These are phyloP conservation scores for Mugil cephalus DNA, from an alignment of 2,113 vertebrate species.

Conservation along the genomic window DNA sequence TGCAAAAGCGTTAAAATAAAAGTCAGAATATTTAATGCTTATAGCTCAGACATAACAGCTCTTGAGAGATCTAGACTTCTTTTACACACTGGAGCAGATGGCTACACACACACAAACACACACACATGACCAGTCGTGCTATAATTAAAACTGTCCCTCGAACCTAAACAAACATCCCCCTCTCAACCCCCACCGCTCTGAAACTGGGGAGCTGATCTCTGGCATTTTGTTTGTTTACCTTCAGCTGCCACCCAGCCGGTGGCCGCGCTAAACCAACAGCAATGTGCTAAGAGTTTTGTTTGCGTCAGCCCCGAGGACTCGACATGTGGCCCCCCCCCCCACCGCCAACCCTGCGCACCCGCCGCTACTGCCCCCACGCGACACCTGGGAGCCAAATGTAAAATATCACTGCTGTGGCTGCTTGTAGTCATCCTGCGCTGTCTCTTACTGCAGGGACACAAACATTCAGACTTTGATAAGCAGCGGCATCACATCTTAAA, in stretches of 20 bases:
- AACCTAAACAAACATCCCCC: slow-evolving; percentile 17
- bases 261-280: slow-evolving; percentile 46
- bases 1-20: too few species aligned
- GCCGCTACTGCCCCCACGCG: background rate
- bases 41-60: too few species aligned
- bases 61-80: background rate
- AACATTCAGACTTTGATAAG: too few species aligned
- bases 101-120: slow-evolving; percentile 11
- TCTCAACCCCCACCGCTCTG: background rate
- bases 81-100: slow-evolving; percentile 38
- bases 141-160: slow-evolving; percentile 58
- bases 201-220: background rate
- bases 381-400: slow-evolving; percentile 63
- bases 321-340: slow-evolving; percentile 27
- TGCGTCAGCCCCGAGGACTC: slow-evolving; percentile 1
- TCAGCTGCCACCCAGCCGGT: slow-evolving; percentile 41
- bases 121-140: slow-evolving; percentile 16
- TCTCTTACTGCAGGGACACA: too few species aligned
- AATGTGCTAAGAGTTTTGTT: slow-evolving; percentile 31
- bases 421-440: slow-evolving; percentile 2
- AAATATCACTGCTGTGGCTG: slow-evolving; percentile 31
- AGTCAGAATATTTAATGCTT: too few species aligned
- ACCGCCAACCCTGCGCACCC: background rate
- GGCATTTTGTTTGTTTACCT: slow-evolving; percentile 58
- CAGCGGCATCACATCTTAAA: background rate